Evolutionary conservation across 1,140 invertebrate genomes (phyloP), one percentile per base, ranked within the genome.

Genomic region (Zaprionus ornatus): DNA sequence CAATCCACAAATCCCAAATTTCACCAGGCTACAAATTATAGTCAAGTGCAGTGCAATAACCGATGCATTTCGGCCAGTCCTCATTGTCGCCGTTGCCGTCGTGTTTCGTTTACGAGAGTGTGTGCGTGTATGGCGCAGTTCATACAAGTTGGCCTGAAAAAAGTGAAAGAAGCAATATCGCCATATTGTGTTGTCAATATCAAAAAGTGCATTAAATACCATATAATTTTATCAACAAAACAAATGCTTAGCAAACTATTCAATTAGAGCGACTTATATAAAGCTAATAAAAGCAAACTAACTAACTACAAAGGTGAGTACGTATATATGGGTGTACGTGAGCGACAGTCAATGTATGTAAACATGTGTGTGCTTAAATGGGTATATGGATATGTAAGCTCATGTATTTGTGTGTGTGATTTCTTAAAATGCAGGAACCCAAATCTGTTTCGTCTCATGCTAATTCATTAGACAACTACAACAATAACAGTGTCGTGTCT

Each of bases 101-200:
- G 60, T 63, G 68, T 17, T 67, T 64, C 45, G 71, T 61, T 65
- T 68, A 50, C 61, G 75, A 74, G 63, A 74, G 62, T 75, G 73
- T 72, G 69, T 72, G 69, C 62, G 63, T 77, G 69, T 77, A 63
- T 77, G 70, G 81, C 80, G 81, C 80, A 83, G 76, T 82, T 76
- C 80, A 82, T 68, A 82, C 76, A 82, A 83, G 69, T 88, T 87
- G 84, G 84, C 84, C 84, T 88, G 84, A 87, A 88, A 88, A 88
- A 88, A 88, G 84, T 88, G 84, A 88, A 88, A 88, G 84, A 88
- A 79, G 78, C 71, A 78, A 80, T 82, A 77, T 70, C 85, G 85
- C 85, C 80, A 88, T 84, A 88, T 84, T 88, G 84, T 90, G 80
- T 70, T 84, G 74, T 88, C 68, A 78, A 78, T 77, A 57, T 35